Conservation (phyloP, 2,113 vertebrate species). For the Centropus unirufus region DNA sequence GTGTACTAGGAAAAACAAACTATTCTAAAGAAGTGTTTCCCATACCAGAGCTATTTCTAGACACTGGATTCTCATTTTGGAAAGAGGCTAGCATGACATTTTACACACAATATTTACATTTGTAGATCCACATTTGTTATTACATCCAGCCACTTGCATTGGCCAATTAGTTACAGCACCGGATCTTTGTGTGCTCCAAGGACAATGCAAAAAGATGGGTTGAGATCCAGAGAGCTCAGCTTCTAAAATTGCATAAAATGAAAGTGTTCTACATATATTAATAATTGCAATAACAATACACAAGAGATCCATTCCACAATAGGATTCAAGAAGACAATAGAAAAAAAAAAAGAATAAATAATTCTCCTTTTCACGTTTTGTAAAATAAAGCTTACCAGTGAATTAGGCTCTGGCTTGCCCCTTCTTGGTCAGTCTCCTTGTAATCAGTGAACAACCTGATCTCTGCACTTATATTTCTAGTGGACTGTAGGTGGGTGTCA, state of each 20-base stretch:
- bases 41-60: background rate
- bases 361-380: background rate
- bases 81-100: background rate
- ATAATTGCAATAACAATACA: background rate
- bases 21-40: background rate
- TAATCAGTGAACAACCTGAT: slow-evolving; percentile 2
- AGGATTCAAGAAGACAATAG: background rate
- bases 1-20: background rate
- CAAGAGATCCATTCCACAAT: background rate
- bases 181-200: background rate
- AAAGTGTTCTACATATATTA: background rate
- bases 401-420: slow-evolving; percentile 42
- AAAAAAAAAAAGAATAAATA: background rate
- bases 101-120: background rate
- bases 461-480: slow-evolving; percentile 66
- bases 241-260: background rate
- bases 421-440: slow-evolving; percentile 23
- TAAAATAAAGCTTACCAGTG: slow-evolving; percentile 70
- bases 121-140: background rate
- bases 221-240: background rate
- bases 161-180: background rate
- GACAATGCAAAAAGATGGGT: background rate
- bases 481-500: slow-evolving; percentile 62
- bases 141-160: background rate
- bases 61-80: background rate